Conservation (phyloP, 30 jellyfish, hydroid and myxozoan genomes). For the Clytia hemisphaerica region DNA sequence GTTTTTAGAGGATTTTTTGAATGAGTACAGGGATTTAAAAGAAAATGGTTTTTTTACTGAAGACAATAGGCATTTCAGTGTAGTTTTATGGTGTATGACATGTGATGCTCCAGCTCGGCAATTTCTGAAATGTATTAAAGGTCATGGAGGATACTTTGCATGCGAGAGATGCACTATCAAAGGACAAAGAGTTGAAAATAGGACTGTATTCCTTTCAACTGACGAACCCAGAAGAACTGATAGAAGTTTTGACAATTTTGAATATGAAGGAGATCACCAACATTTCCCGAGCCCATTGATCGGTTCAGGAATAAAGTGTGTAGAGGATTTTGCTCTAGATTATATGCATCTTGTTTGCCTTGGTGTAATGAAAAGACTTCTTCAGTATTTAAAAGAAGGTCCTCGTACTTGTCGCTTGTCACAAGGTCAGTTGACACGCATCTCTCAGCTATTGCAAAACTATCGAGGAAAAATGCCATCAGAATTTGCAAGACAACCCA, state of each 20-base stretch:
- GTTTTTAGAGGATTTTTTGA: conserved; percentile 10
- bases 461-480: conserved; percentile 10
- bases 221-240: not conserved
- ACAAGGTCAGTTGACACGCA: not conserved
- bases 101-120: too few relatives aligned
- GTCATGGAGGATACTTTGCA: conserved; percentile 5
- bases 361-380: not conserved
- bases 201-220: not conserved
- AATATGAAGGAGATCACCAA: not conserved
- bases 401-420: conserved; percentile 5
- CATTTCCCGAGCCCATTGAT: not conserved
- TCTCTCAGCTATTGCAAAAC: not conserved
- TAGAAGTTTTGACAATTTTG: not conserved
- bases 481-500: too few relatives aligned
- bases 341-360: too few relatives aligned
- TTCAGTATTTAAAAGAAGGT: not conserved
- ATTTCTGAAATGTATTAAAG: conserved; percentile 9
- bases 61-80: not conserved
- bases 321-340: not conserved
- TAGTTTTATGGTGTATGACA: not conserved
- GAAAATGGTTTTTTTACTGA: not conserved
- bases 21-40: not conserved
- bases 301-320: not conserved
- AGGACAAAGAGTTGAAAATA: not conserved
- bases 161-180: conserved; percentile 12